These are phyloP conservation scores for Flexamia atlantica DNA, from an alignment of 2,888 invertebrate species.

Conservation along the genomic window DNA sequence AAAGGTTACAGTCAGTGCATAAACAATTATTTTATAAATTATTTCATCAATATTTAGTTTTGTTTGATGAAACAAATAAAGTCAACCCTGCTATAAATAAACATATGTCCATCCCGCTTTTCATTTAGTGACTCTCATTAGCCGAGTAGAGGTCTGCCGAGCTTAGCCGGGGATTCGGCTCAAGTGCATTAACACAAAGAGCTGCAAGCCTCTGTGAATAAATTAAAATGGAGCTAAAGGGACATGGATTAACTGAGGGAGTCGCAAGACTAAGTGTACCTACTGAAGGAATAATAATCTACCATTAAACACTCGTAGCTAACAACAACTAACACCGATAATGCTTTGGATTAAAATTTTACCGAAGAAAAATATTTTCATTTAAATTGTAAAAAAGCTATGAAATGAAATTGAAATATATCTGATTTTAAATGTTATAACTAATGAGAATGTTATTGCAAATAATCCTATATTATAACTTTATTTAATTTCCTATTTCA, in stretches of 20 bases:
- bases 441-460: too few species aligned
- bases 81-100: too few species aligned
- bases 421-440: too few species aligned
- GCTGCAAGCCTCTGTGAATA: conserved; percentile 7
- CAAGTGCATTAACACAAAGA: background rate
- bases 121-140: background rate
- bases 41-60: too few species aligned
- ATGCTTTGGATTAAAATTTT: background rate
- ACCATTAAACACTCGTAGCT: background rate
- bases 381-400: too few species aligned
- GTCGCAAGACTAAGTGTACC: background rate
- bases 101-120: background rate
- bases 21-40: too few species aligned
- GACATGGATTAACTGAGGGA: conserved; percentile 3
- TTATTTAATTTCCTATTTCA: too few species aligned
- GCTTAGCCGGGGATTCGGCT: background rate
- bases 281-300: background rate
- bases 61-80: too few species aligned
- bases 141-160: background rate
- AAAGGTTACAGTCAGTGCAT: too few species aligned
- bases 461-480: too few species aligned
- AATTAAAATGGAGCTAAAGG: conserved; percentile 34
- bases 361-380: too few species aligned
- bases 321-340: background rate
- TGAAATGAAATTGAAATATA: too few species aligned